Conservation (phyloP, 2,888 invertebrate species). For the Mycalesis mineus region DNA sequence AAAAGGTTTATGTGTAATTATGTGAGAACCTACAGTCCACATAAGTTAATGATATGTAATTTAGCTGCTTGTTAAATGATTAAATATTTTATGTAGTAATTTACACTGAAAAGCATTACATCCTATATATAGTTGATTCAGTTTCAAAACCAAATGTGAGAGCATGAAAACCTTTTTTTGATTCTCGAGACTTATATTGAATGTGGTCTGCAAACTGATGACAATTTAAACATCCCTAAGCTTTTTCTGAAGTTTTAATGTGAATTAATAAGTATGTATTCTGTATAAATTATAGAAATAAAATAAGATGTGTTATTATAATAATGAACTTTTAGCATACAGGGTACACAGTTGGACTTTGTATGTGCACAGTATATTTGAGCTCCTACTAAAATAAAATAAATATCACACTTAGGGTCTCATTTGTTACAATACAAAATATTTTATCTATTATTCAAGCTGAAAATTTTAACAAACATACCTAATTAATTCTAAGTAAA, state of each 20-base stretch:
- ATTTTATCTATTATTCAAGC: constrained; percentile 7
- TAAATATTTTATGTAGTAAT: no score
- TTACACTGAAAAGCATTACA: no score
- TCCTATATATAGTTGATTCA: no score
- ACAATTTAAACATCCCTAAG: constrained; percentile 16
- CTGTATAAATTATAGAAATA: background rate
- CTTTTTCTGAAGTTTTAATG: background rate
- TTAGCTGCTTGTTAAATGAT: no score
- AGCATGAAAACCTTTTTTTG: no score
- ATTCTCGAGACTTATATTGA: background rate
- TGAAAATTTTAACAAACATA: background rate
- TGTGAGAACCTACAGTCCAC: no score
- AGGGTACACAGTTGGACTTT: constrained; percentile 29
- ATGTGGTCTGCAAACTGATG: background rate
- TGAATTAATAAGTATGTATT: background rate
- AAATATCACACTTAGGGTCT: constrained; percentile 21
- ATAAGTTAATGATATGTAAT: no score
- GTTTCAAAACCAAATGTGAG: no score
- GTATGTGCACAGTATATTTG: constrained; percentile 26
- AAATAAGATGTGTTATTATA: constrained; percentile 20
- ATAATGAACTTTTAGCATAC: constrained; percentile 29
- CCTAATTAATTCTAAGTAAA: background rate
- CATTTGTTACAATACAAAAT: constrained; percentile 28
- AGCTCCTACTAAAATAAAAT: constrained; percentile 22
- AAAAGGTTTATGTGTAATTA: no score